Base-by-base conservation (phyloP, 92 coral and sea anemone species). In the Zoanthus solanderi region DNA sequence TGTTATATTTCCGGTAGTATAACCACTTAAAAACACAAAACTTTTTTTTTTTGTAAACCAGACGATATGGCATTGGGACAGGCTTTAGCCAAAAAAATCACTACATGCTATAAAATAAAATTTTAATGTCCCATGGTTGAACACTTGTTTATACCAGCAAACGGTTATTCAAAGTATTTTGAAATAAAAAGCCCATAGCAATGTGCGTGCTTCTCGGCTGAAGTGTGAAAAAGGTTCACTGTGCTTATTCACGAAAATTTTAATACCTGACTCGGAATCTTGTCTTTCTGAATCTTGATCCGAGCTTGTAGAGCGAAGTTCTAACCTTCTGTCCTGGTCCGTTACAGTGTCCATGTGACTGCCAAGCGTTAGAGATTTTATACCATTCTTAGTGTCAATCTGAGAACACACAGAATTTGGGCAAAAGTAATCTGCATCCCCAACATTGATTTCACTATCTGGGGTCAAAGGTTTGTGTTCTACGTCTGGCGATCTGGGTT, bases 201-300 rank as follows among this genome's bases (percentile, higher is more conserved):
- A 5, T 81, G 85, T 68, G 60, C 37, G 85, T 29, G 46, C 18
- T 4, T 8, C 42, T 0, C 28, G 4, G 14, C 23, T 18, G 67
- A 63, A 81, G 75, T 81, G 85, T 81, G 63, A 81, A 81, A 17
- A 67, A 42, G 5, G 9, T n/a, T 65, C 3, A 45, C 29, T 10
- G 66, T 2, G 34, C 30, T 79, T 37, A 78, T 2, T 31, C 52
- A 65, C 77, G 81, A 74, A 88, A 69, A 86, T 93, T 78, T 90
- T 11, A 50, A 50, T 50, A 97, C 99, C 99, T 65, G 99, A 97
- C 79, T 97, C 99, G 81, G 94, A 92, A 29, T 95, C 98, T 14
- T 90, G 94, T 8, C 94, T 82, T 83, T 95, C 98, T 47, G 94
- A 81, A 72, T 92, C 99, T 86, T 92, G 84, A 63, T 92, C 96